These are phyloP conservation scores for Connochaetes taurinus DNA, from an alignment of 2,113 vertebrate genomes.

Conservation along the genomic window DNA sequence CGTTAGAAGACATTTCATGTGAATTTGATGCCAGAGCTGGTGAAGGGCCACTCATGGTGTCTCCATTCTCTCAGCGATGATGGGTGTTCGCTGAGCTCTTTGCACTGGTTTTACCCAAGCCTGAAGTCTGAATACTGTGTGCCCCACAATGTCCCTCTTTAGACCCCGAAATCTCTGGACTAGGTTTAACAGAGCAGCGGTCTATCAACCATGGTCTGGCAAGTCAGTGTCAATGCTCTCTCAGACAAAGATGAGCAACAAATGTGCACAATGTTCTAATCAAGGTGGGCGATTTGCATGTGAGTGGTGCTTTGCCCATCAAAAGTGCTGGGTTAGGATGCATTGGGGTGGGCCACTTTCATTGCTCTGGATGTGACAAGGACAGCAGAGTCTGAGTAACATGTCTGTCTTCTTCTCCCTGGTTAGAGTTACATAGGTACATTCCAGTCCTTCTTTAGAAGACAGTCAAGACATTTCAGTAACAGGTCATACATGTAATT, in stretches of 20 bases:
- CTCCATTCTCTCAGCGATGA: not conserved
- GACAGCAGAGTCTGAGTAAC: not conserved
- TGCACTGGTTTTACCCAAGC: constrained; percentile 68
- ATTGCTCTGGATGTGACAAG: not conserved
- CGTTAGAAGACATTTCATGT: constrained; percentile 51
- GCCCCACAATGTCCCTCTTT: constrained; percentile 60
- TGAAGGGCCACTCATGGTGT: constrained; percentile 40
- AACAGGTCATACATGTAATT: not conserved
- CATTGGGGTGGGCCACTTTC: not conserved
- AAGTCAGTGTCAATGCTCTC: constrained; percentile 16
- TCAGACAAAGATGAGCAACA: not conserved
- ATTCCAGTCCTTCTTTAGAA: not conserved
- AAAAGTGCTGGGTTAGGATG: not conserved
- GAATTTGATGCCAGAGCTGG: constrained; percentile 62
- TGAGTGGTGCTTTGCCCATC: not conserved
- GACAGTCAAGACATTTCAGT: not conserved
- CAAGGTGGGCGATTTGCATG: not conserved
- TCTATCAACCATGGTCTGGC: constrained; percentile 60
- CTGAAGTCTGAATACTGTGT: constrained; percentile 65
- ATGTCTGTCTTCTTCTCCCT: not conserved
- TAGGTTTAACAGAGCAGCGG: constrained; percentile 47
- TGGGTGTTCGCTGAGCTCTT: constrained; percentile 53
- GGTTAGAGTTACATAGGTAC: not conserved
- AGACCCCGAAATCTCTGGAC: constrained; percentile 34
- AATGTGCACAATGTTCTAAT: not conserved